Evolutionary conservation across 1,140 invertebrate species (phyloP), one percentile per base, ranked within the genome.

Genomic region (Aplysia californica): DNA sequence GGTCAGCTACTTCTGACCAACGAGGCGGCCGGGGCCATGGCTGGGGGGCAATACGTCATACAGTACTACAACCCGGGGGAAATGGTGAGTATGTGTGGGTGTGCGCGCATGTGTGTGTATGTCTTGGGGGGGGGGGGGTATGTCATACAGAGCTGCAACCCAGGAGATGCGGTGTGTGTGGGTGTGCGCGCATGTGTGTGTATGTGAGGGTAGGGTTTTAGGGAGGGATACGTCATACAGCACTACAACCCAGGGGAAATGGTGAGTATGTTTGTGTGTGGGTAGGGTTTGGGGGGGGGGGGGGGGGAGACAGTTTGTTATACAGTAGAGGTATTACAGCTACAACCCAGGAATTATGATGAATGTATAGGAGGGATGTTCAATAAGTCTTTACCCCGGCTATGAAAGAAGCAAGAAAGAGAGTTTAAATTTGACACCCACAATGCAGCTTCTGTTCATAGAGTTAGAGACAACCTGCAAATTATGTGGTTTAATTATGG

Each of bases 151-250:
- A 23, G 29, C 26, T 10, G 10, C 20, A 31, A 61, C 58, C 6
- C 26, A 23, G 58, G 6, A 23, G 29, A 26, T 31, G 10, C 26
- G 6, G 58, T 61, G 18, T 23, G 26, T 18, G 6, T 6, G 6
- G 26, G 10, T 6, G 29, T 61, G 26, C 58, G 6, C 10, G 10
- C 29, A n/a, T n/a, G n/a, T n/a, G n/a, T n/a, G n/a, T n/a, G n/a
- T n/a, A n/a, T n/a, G n/a, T n/a, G n/a, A n/a, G n/a, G n/a, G n/a
- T n/a, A n/a, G n/a, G n/a, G n/a, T n/a, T n/a, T n/a, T 44, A 84
- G 83, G 2, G 78, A 79, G 56, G 83, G 85, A 74, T 87, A 82
- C 67, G 79, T 86, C 20, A 86, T 86, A 39, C 83, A 86, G 78
- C 86, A 87, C 68, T 79, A 86, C 21, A 79, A 73, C 55, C 81